A percentile compares a stretch with the other conserved stretches of the same genome.
Conservation (phyloP, 2,113 vertebrate species). For the Eulemur macaco region DNA sequence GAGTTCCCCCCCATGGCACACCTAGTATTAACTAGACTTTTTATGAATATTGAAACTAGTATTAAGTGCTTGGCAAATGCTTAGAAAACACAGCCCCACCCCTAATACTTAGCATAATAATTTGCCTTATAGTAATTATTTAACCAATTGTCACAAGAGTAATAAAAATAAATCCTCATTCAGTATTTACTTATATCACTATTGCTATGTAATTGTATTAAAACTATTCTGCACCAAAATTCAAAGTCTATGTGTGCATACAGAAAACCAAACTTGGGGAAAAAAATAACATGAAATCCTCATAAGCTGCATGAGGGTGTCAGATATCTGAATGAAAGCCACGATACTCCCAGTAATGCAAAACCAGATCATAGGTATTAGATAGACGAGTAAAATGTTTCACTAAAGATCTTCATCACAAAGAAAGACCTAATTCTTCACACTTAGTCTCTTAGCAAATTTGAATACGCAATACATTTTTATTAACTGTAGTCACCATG, state of each 20-base stretch:
- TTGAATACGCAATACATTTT: background rate
- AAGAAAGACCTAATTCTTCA: background rate
- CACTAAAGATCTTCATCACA: background rate
- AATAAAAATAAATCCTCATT: background rate
- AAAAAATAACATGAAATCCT: background rate
- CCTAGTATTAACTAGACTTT: background rate
- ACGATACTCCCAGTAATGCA: background rate
- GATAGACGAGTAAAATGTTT: background rate
- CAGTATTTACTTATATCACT: background rate
- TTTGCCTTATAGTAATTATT: background rate
- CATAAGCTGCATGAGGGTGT: rapidly evolving
- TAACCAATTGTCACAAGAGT: background rate
- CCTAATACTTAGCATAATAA: background rate
- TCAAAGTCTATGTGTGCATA: background rate
- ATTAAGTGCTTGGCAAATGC: background rate
- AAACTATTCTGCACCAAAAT: background rate
- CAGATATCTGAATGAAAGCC: background rate
- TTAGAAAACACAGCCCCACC: background rate
- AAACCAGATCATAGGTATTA: background rate
- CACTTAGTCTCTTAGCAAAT: background rate
- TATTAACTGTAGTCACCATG: background rate
- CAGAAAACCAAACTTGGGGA: background rate
- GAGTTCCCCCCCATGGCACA: background rate
- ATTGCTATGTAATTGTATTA: background rate
- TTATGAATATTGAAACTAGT: background rate